A percentile compares a stretch with the other conserved stretches of the same genome.
These are phyloP conservation scores for Cinara cedri DNA, from an alignment of 2,888 invertebrate species.

Conservation along the genomic window DNA sequence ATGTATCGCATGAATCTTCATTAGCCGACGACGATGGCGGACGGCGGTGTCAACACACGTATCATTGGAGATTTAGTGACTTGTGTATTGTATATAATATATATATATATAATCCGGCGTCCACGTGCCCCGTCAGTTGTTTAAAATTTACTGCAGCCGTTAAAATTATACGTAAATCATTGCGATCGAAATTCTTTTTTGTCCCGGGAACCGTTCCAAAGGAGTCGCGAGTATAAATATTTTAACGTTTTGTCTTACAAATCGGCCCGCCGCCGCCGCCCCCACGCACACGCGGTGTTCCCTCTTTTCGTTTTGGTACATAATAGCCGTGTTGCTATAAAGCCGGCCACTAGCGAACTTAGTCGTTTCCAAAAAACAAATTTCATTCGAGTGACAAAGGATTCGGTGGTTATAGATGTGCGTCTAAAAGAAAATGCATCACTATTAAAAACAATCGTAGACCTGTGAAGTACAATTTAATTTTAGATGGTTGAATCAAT, in stretches of 20 bases:
- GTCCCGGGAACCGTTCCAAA: not conserved
- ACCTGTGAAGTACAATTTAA: too few relatives aligned
- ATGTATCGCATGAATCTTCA: slow-evolving; percentile 55
- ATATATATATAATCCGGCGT: not conserved
- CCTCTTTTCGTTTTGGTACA: too few relatives aligned
- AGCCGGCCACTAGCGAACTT: too few relatives aligned
- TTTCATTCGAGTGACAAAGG: too few relatives aligned
- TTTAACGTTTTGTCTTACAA: slow-evolving; percentile 52
- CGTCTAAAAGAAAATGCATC: too few relatives aligned
- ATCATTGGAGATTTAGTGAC: slow-evolving; percentile 49
- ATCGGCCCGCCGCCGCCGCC: not conserved
- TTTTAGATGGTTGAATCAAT: too few relatives aligned
- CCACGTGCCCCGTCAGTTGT: slow-evolving; percentile 29
- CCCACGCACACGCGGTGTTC: not conserved
- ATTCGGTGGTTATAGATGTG: too few relatives aligned
- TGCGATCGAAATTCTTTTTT: slow-evolving; percentile 32
- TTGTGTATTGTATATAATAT: not conserved
- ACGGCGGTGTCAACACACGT: slow-evolving; percentile 51
- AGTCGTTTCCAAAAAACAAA: too few relatives aligned
- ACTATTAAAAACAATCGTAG: too few relatives aligned
- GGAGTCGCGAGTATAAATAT: slow-evolving; percentile 14
- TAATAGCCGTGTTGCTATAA: too few relatives aligned
- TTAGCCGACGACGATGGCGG: slow-evolving; percentile 36
- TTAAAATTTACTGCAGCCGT: slow-evolving; percentile 23
- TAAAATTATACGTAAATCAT: slow-evolving; percentile 53